A percentile compares a stretch with the other conserved stretches of the same genome.
Conservation (phyloP, 2,888 invertebrate genomes). For the Branchinecta sandiegonensis region DNA sequence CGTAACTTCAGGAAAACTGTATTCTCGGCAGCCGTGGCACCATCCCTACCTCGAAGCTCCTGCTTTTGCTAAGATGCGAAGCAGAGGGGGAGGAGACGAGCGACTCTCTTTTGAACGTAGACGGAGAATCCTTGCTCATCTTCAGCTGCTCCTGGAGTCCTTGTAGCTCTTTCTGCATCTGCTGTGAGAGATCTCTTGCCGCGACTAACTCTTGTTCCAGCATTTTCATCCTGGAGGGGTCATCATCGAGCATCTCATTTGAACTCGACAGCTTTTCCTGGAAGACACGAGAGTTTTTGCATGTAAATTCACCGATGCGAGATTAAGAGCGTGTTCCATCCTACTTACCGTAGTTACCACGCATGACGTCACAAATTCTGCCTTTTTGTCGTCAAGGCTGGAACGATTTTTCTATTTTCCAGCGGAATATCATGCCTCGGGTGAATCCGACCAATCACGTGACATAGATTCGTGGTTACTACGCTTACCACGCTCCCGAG, state of each 20-base stretch:
- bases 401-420: too few relatives aligned
- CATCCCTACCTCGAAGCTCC: conserved; percentile 23
- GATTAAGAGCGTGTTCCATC: too few relatives aligned
- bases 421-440: too few relatives aligned
- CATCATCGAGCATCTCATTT: conserved; percentile 1
- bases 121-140: background rate
- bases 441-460: too few relatives aligned
- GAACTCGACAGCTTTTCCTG: background rate
- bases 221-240: conserved; percentile 14
- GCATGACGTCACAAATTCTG: too few relatives aligned
- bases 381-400: too few relatives aligned
- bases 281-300: background rate
- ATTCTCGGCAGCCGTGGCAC: background rate
- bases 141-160: conserved; percentile 19
- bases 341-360: too few relatives aligned
- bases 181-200: conserved; percentile 48
- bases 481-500: too few relatives aligned
- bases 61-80: conserved; percentile 25
- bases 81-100: conserved; percentile 15
- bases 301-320: background rate
- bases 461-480: too few relatives aligned
- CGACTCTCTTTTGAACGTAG: conserved; percentile 16
- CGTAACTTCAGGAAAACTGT: too few relatives aligned
- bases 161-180: conserved; percentile 47
- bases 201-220: conserved; percentile 71